A percentile compares a stretch with the other conserved stretches of the same genome.
Conservation (phyloP, 2,888 invertebrate species). For the Antheraea yamamai region DNA sequence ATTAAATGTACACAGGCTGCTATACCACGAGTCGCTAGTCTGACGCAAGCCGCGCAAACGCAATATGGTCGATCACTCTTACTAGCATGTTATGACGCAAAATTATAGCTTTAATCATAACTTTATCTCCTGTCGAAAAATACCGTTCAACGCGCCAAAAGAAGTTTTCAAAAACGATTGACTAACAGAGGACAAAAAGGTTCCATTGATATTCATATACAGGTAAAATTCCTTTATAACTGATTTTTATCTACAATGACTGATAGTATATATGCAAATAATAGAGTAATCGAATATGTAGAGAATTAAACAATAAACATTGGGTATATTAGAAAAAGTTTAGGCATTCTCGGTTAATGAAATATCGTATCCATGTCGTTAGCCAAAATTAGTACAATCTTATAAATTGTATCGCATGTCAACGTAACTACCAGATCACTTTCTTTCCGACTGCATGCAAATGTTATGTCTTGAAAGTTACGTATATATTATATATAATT, state of each 20-base stretch:
- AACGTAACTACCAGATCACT: background rate
- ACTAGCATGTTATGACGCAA: too few species aligned
- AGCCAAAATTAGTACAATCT: background rate
- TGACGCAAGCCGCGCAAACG: too few species aligned
- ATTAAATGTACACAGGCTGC: too few species aligned
- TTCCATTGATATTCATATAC: too few species aligned
- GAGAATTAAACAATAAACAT: background rate
- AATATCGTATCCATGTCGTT: background rate
- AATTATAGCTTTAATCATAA: too few species aligned
- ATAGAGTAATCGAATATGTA: background rate
- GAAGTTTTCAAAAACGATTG: too few species aligned
- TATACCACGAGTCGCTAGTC: too few species aligned
- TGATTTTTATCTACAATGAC: background rate
- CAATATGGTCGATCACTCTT: too few species aligned
- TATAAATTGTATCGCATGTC: background rate
- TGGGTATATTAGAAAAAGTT: background rate
- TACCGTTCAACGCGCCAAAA: too few species aligned
- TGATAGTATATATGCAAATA: background rate
- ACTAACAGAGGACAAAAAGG: too few species aligned
- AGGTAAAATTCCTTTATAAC: background rate
- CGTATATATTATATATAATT: slow-evolving; percentile 1
- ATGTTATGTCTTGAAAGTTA: slow-evolving; percentile 19
- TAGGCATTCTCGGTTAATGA: background rate
- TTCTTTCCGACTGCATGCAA: slow-evolving; percentile 15
- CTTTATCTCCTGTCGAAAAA: too few species aligned